Conservation (phyloP, 1,140 invertebrate genomes). For the Araneus ventricosus region DNA sequence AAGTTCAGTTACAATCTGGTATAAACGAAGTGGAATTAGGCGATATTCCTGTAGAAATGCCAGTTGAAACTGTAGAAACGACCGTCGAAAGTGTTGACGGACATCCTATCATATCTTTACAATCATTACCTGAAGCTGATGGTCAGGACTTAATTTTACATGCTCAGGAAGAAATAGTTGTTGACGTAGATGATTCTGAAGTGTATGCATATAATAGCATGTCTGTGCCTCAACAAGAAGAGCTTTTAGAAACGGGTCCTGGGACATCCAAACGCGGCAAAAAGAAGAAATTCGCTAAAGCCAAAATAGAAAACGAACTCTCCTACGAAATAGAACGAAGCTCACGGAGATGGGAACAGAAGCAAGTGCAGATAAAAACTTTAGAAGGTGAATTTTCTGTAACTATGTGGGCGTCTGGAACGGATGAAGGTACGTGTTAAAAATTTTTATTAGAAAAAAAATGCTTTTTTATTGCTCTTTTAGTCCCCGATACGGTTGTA, state of each 20-base stretch:
- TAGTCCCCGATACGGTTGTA: background rate
- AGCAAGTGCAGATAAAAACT: constrained; percentile 98
- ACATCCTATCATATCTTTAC: constrained; percentile 87
- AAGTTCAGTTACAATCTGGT: constrained; percentile 89
- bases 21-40: constrained; percentile 87
- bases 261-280: constrained; percentile 81
- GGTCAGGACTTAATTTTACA: constrained; percentile 86
- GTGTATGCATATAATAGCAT: constrained; percentile 81
- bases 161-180: constrained; percentile 90
- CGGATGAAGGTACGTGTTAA: constrained; percentile 87
- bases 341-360: constrained; percentile 96
- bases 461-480: constrained; percentile 27
- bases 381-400: constrained; percentile 99
- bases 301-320: constrained; percentile 78
- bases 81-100: constrained; percentile 85
- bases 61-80: constrained; percentile 88
- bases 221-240: constrained; percentile 85
- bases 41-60: constrained; percentile 88
- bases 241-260: constrained; percentile 87
- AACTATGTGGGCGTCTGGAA: constrained; percentile 98
- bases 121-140: constrained; percentile 82
- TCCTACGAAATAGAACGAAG: constrained; percentile 78
- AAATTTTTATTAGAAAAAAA: constrained; percentile 24
- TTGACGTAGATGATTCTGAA: constrained; percentile 82
- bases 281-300: constrained; percentile 79